Base-by-base conservation (phyloP, 35 echinoderm and acorn worm genomes). In the Hemicentrotus pulcherrimus region DNA sequence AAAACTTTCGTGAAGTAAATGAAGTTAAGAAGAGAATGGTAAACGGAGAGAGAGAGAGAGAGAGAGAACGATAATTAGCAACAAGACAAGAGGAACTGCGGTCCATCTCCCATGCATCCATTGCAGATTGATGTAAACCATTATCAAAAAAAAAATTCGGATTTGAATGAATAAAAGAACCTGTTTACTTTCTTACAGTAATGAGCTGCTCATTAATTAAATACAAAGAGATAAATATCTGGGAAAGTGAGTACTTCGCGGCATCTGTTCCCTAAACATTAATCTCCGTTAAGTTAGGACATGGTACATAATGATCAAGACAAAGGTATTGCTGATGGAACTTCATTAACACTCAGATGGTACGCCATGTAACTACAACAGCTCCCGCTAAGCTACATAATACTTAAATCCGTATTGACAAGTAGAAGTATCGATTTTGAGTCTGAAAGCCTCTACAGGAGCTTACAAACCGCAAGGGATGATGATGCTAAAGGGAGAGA, bases 351-450 rank as follows among this genome's bases (percentile, higher is more conserved):
- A 90, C 32, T 28, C 19, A 19, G 86, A 30, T 90, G 88, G 32
- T 45, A 33, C 14, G 31, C 32, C 32, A 24, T 90, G 88, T 45
- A 90, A 90, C 88, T 90, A 90, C 88, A 33, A 90, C 88, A 90
- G 46, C 32, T 33, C 32, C 46, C 10, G 88, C 32, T 90, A 90
- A 90, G 88, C 88, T 90, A 90, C 32, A 24, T 90, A 90, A 90
- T 90, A 47, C 88, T 13, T 90, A 90, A 90, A 90, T 90, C 88
- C 88, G 32, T 90, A 90, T 90, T 90, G 88, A 90, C 46, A 24
- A 90, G 88, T 32, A 90, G 2, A 90, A 19, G 88, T 90, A 90
- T 90, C 32, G 88, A 90, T 90, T 90, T 47, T 47, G 24, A n/a
- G 65, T n/a, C 22, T 78, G 65, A 78, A 78, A 78, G 65, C 65